These are phyloP conservation scores for Alosa sapidissima DNA, from an alignment of 2,797 vertebrate genomes.

Conservation along the genomic window DNA sequence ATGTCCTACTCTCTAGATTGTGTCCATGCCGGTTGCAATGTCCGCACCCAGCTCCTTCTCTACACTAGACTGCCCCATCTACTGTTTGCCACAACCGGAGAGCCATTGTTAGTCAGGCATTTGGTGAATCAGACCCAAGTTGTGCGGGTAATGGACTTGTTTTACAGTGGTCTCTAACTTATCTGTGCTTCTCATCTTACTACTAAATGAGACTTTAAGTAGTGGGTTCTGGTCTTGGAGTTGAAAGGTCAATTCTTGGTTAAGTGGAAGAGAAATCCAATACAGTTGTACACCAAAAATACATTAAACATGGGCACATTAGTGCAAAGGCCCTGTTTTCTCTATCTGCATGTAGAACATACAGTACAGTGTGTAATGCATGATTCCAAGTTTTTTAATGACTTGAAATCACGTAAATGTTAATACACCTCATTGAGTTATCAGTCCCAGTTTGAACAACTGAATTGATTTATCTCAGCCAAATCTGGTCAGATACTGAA, in stretches of 20 bases:
- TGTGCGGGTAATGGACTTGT: background rate
- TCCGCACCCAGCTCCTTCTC: background rate
- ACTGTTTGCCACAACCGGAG: background rate
- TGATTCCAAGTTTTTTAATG: background rate
- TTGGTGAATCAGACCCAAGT: background rate
- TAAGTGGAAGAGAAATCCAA: background rate
- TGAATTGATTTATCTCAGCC: background rate
- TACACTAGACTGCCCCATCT: background rate
- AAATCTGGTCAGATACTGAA: background rate
- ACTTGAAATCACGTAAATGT: background rate
- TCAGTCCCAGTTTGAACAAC: background rate
- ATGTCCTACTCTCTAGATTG: background rate
- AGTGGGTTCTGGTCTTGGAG: background rate
- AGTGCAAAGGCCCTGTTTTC: background rate
- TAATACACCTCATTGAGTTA: background rate
- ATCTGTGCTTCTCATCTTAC: conserved; percentile 9
- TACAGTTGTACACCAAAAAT: background rate
- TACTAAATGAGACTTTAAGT: background rate
- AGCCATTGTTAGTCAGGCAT: background rate
- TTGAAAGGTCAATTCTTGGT: conserved; percentile 8
- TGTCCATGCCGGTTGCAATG: background rate
- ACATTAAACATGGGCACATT: background rate
- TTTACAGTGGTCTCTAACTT: background rate
- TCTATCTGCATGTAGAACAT: background rate
- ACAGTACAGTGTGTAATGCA: background rate